phyloP scores from a whole-genome alignment of 2,888 invertebrate species.

The Pseudococcus viburni region DNA sequence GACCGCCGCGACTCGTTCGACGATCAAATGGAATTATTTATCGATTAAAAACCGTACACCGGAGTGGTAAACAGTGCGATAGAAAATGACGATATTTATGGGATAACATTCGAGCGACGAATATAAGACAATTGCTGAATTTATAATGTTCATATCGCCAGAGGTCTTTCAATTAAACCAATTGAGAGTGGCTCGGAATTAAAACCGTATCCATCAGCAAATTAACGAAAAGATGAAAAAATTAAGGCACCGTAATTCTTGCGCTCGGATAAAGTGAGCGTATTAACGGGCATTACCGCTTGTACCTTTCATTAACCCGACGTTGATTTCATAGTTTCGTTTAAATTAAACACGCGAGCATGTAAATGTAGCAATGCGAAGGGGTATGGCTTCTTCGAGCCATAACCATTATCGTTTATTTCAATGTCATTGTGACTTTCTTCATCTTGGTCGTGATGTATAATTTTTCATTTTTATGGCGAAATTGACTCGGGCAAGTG shows the following conservation, averaged over 20 bases:
- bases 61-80: not conserved
- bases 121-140: conserved; percentile 40
- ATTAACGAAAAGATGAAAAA: conserved; percentile 47
- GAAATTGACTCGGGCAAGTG: not conserved
- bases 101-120: not conserved
- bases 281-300: not conserved
- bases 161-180: conserved; percentile 62
- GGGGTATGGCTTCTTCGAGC: conserved; percentile 1
- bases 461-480: not conserved
- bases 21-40: not conserved
- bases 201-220: conserved; percentile 47
- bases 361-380: not conserved
- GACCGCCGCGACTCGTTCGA: not conserved
- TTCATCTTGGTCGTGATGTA: not conserved
- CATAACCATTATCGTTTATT: not conserved
- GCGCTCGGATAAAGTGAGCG: conserved; percentile 31
- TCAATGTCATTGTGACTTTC: conserved; percentile 4
- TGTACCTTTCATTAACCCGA: conserved; percentile 53
- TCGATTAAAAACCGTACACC: conserved; percentile 34
- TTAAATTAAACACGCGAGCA: conserved; percentile 27
- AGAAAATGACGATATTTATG: conserved; percentile 46
- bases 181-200: conserved; percentile 58
- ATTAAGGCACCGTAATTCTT: conserved; percentile 42
- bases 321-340: not conserved
- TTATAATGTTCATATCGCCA: conserved; percentile 33